phyloP scores from a whole-genome alignment of 2,797 vertebrate species.

The Vultur gryphus region DNA sequence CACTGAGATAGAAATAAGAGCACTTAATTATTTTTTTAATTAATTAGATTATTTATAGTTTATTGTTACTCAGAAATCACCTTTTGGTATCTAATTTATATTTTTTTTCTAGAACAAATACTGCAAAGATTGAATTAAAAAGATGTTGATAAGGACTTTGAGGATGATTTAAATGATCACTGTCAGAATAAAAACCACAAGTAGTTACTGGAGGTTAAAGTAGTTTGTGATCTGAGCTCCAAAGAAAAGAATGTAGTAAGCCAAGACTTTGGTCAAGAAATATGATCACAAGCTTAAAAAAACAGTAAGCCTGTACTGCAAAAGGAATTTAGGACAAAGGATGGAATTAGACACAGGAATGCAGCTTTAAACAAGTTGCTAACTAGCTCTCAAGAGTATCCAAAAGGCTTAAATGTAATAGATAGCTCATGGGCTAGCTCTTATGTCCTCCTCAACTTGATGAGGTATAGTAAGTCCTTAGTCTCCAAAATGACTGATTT shows the following conservation, averaged over 20 bases:
- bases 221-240: background rate
- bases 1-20: background rate
- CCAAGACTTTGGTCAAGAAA: background rate
- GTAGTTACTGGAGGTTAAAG: background rate
- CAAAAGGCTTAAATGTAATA: background rate
- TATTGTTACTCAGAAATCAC: background rate
- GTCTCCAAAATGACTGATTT: background rate
- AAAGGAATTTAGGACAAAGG: background rate
- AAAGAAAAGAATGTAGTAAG: background rate
- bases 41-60: background rate
- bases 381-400: background rate
- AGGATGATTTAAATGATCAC: background rate
- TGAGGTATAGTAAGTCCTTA: background rate
- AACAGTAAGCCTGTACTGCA: background rate
- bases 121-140: background rate
- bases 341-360: background rate
- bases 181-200: background rate
- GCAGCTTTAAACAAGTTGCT: background rate
- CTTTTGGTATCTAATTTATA: background rate
- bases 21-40: background rate
- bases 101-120: background rate
- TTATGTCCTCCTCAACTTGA: background rate
- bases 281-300: background rate
- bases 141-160: background rate
- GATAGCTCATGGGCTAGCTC: background rate